Evolutionary conservation across 2,888 invertebrate genomes (phyloP).

Genomic region (Griposia aprilina): DNA sequence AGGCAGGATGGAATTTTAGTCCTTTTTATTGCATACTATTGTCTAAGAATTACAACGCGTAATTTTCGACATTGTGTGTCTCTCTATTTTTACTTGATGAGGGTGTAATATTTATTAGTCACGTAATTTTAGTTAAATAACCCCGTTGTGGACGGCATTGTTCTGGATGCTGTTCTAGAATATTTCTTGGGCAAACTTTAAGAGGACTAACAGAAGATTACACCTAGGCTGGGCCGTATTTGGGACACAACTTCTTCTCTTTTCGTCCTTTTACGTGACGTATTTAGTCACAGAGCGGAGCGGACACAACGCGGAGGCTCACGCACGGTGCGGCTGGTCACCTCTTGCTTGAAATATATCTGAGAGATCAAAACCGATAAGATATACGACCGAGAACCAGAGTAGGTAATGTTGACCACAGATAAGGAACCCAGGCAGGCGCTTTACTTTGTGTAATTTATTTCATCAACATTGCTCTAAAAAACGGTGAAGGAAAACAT

Average conservation of each 20-base stretch:
- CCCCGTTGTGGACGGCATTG: neutral
- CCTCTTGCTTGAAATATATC: neutral
- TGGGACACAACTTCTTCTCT: neutral
- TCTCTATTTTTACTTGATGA: neutral
- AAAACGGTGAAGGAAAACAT: neutral
- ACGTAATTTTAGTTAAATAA: neutral
- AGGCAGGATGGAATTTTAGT: too few relatives aligned
- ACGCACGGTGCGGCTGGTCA: neutral
- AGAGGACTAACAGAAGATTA: neutral
- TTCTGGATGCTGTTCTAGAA: too few relatives aligned
- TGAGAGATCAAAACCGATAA: neutral
- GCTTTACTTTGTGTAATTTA: neutral
- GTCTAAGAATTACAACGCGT: neutral
- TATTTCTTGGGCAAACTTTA: too few relatives aligned
- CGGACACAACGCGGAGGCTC: neutral
- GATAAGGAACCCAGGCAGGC: neutral
- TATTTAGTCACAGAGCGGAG: neutral
- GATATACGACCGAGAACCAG: neutral
- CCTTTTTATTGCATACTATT: neutral
- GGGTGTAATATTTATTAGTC: too few relatives aligned
- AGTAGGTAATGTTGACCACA: neutral
- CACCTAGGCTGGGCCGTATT: neutral
- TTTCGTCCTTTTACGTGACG: neutral
- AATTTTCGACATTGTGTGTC: neutral
- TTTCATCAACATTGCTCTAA: neutral